phyloP scores from a whole-genome alignment of 1,140 invertebrate species.

The Bombus terrestris region DNA sequence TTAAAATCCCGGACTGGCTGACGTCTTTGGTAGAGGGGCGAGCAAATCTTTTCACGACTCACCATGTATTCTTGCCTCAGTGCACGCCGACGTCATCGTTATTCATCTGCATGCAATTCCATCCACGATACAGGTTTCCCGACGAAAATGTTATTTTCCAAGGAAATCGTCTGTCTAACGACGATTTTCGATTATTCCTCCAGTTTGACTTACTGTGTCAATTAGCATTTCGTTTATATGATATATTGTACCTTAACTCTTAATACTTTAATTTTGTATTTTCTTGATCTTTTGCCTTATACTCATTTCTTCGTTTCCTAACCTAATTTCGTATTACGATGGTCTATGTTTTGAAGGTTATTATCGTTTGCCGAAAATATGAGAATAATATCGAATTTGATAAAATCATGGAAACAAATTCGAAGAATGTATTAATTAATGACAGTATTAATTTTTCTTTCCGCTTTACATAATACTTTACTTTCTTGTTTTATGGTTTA shows the following conservation, averaged over 20 bases:
- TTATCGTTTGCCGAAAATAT: too few relatives aligned
- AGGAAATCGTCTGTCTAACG: slow-evolving; percentile 37
- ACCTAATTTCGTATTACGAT: too few relatives aligned
- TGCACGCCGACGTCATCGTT: slow-evolving; percentile 30
- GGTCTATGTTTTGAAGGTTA: too few relatives aligned
- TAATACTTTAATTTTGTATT: not conserved
- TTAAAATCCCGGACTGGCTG: slow-evolving; percentile 18
- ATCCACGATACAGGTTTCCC: not conserved
- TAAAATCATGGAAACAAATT: too few relatives aligned
- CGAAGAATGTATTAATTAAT: too few relatives aligned
- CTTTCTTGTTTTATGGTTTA: too few relatives aligned
- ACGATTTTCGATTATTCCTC: not conserved
- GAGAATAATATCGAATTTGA: too few relatives aligned
- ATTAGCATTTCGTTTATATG: not conserved
- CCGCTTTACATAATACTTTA: too few relatives aligned
- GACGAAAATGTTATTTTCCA: slow-evolving; percentile 13
- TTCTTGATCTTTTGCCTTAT: not conserved
- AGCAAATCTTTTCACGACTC: slow-evolving; percentile 37
- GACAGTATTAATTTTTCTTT: too few relatives aligned
- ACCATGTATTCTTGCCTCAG: not conserved
- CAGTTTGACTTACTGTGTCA: not conserved
- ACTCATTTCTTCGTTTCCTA: not conserved
- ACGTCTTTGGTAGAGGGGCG: slow-evolving; percentile 28
- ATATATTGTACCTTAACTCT: not conserved
- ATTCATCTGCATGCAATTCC: slow-evolving; percentile 36